Conservation (phyloP, 2,797 vertebrate species). For the Coreius guichenoti region DNA sequence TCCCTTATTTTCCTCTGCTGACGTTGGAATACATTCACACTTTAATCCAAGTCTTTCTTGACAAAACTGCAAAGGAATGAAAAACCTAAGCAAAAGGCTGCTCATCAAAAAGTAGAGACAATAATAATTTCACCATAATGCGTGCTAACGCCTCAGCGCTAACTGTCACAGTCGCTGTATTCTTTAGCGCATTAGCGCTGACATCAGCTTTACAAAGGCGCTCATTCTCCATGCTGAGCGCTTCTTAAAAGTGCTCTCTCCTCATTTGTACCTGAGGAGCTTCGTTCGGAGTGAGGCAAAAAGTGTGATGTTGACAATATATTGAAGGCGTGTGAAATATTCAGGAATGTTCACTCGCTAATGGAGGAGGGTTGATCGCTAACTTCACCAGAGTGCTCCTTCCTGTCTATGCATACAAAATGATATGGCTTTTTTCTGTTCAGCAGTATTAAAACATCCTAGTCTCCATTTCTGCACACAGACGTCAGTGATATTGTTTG, state of each 20-base stretch:
- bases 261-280: slow-evolving; percentile 63
- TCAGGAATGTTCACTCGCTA: slow-evolving; percentile 55
- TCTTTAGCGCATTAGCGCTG: slow-evolving; percentile 55
- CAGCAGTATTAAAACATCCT: slow-evolving; percentile 31
- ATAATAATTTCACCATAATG: slow-evolving; percentile 66
- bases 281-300: slow-evolving; percentile 51
- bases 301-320: slow-evolving; percentile 63
- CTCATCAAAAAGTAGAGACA: slow-evolving; percentile 62
- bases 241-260: slow-evolving; percentile 51
- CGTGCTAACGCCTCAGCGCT: slow-evolving; percentile 60
- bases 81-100: slow-evolving; percentile 59
- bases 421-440: slow-evolving; percentile 27
- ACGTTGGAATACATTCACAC: slow-evolving; percentile 27
- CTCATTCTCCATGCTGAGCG: slow-evolving; percentile 52
- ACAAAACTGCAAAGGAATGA: slow-evolving; percentile 58
- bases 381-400: slow-evolving; percentile 44
- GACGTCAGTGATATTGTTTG: slow-evolving; percentile 49
- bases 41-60: slow-evolving; percentile 46
- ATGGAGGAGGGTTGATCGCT: slow-evolving; percentile 48
- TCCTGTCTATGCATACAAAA: slow-evolving; percentile 32
- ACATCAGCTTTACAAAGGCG: slow-evolving; percentile 61
- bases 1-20: background rate
- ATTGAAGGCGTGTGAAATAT: slow-evolving; percentile 63
- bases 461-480: slow-evolving; percentile 32
- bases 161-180: slow-evolving; percentile 63